These are phyloP conservation scores for Pelochelys cantorii DNA, from an alignment of 2,797 vertebrate genomes.

Conservation along the genomic window DNA sequence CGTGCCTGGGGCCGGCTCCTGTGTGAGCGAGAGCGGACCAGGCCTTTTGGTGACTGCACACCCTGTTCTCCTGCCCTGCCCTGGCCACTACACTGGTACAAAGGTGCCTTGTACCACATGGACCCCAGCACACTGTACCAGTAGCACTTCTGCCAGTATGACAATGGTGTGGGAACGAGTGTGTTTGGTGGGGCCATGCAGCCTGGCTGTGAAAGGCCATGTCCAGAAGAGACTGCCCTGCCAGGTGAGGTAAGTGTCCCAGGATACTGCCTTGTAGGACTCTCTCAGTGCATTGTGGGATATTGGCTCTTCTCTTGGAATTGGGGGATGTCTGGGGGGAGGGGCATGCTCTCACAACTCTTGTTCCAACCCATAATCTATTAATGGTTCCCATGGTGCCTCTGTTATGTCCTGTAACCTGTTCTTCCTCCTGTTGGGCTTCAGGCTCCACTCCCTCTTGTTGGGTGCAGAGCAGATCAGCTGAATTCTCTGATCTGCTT, in stretches of 20 bases:
- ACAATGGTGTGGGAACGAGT: neutral
- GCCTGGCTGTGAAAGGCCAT: neutral
- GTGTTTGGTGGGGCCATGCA: neutral
- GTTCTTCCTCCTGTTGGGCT: neutral
- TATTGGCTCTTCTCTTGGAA: neutral
- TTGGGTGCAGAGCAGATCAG: neutral
- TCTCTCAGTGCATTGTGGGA: neutral
- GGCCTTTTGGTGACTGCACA: neutral
- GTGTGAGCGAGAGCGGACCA: neutral
- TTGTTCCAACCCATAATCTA: neutral
- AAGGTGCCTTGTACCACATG: neutral
- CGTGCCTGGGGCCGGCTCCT: neutral
- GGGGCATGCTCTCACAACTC: neutral
- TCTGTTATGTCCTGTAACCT: neutral
- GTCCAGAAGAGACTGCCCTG: neutral
- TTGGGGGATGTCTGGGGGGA: neutral
- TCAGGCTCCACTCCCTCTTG: neutral
- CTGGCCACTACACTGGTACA: neutral
- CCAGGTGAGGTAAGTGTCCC: neutral
- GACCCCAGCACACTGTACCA: neutral
- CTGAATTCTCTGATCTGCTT: neutral
- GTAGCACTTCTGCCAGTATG: neutral
- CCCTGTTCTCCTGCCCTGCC: too few relatives aligned
- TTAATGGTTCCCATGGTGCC: neutral
- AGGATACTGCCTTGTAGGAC: neutral